Evolutionary conservation across 2,797 vertebrate species (phyloP).

Genomic region (Sphenopsis melanotis): DNA sequence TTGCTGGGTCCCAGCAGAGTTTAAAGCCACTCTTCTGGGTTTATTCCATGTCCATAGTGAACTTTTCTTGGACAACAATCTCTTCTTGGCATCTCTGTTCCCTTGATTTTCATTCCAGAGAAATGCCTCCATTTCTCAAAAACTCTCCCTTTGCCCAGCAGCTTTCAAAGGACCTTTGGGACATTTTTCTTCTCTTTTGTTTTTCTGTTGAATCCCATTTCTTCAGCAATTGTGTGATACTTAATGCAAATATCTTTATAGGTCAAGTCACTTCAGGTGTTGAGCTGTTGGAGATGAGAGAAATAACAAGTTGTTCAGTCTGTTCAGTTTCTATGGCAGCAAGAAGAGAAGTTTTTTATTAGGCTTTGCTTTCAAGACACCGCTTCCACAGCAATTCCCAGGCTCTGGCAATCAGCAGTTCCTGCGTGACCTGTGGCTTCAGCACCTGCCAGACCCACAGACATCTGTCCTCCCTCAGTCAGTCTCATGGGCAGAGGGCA

Average conservation of each 20-base stretch:
- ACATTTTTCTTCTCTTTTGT: neutral
- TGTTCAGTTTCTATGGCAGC: slow-evolving; percentile 51
- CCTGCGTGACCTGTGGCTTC: neutral
- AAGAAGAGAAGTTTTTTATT: neutral
- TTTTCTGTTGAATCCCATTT: neutral
- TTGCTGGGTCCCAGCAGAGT: neutral
- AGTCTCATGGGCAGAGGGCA: neutral
- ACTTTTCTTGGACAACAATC: neutral
- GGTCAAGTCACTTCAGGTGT: slow-evolving; percentile 19
- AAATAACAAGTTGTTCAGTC: neutral
- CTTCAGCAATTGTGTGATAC: neutral
- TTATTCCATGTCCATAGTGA: neutral
- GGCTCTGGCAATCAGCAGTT: neutral
- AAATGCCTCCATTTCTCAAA: neutral
- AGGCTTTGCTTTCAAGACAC: neutral
- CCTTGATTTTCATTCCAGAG: neutral
- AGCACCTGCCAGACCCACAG: neutral
- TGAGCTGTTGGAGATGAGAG: neutral
- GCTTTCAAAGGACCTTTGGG: neutral
- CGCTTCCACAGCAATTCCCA: neutral
- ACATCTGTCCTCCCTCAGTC: neutral
- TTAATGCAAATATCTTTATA: slow-evolving; percentile 1
- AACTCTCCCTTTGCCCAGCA: neutral
- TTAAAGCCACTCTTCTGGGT: neutral
- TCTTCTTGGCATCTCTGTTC: neutral